Evolutionary conservation across 2,113 vertebrate genomes (phyloP), one percentile per base, ranked within the genome.

Genomic region (Phylloscopus trochiloides): DNA sequence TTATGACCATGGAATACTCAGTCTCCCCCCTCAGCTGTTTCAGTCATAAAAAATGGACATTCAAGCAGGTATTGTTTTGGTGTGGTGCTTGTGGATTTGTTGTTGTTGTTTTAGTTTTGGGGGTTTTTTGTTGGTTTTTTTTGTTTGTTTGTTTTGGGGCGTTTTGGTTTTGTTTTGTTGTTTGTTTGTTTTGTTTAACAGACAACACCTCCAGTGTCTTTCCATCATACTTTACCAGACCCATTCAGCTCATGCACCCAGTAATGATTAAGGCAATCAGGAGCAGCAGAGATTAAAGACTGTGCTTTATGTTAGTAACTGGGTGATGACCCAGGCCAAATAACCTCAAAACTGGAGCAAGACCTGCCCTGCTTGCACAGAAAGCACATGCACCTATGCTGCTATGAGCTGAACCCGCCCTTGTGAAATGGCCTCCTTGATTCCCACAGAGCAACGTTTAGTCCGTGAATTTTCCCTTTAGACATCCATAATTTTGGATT

Each of bases 351-450:
- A 63, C 0, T 32, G 40, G 43, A 67, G 43, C 1, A 8, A 72
- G 47, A 79, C 36, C 40, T 24, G 19, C 18, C 24, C 48, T 86
- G 57, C 22, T 66, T 54, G 26, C 25, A 20, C 21, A 36, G 55
- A 79, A 83, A 83, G n/a, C 45, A 51, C 29, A 42, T 16, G 28
- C 12, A 57, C 12, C 0, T 0, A 40, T 0, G 3, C 36, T 76
- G 26, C 80, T 40, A 12, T 0, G 5, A 88, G 62, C 54, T 83
- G 40, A 91, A 78, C 32, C 12, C 22, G 66, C 26, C 22, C 12
- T 20, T 43, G 19, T 67, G 74, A 84, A 85, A 62, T 16, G 15
- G 22, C 10, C 1, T 3, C 19, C 43, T 88, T 32, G 21, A 76
- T 59, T 92, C 17, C 67, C 52, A 67, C 18, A 55, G 12, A 63